phyloP scores from a whole-genome alignment of 2,888 invertebrate species.

The Cremastinae sp. region DNA sequence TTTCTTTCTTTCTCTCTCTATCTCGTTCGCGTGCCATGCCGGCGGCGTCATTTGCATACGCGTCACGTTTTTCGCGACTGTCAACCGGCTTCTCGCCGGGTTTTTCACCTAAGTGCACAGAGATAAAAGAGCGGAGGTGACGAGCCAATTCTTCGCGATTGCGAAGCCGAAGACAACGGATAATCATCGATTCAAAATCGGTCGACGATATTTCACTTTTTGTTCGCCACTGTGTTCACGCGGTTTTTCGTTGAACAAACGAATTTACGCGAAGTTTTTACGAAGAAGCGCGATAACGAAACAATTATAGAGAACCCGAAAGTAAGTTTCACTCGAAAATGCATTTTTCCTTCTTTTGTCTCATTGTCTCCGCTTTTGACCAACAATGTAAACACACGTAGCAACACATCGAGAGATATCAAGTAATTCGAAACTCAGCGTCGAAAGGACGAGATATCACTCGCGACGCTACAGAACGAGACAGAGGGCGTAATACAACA shows the following conservation, averaged over 20 bases:
- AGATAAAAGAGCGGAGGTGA: constrained; percentile 2
- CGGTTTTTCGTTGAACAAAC: no score
- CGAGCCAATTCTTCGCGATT: neutral
- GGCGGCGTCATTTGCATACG: constrained; percentile 45
- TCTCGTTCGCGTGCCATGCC: constrained; percentile 14
- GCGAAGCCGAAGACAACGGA: neutral
- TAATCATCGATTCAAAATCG: neutral
- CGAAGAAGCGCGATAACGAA: neutral
- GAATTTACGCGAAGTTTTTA: neutral
- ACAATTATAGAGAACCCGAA: neutral
- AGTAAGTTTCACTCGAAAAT: neutral
- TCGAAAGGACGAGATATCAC: neutral
- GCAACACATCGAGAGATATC: neutral
- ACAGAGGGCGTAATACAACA: neutral
- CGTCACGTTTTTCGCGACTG: constrained; percentile 37
- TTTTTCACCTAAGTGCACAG: constrained; percentile 6
- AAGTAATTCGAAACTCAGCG: neutral
- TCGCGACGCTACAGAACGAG: neutral
- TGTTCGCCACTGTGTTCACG: neutral
- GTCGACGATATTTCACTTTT: neutral
- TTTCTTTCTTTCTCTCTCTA: constrained; percentile 4
- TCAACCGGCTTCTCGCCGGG: constrained; percentile 40
- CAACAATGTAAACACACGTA: neutral
- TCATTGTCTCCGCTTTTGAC: neutral
- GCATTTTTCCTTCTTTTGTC: neutral